phyloP scores from a whole-genome alignment of 2,113 vertebrate species.

The Neogobius melanostomus region DNA sequence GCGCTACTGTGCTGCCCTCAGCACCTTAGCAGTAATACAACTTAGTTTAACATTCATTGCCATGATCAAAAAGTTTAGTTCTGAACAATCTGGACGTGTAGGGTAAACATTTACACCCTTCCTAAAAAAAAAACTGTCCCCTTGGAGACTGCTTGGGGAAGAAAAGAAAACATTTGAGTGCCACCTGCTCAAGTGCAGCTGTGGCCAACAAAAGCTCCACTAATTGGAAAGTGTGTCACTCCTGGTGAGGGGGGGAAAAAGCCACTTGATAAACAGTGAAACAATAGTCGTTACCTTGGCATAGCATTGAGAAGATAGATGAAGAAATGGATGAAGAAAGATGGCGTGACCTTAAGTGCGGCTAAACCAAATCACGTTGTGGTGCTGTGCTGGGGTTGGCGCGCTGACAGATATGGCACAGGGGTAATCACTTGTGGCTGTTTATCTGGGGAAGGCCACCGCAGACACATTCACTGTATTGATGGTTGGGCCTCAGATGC shows the following conservation, averaged over 20 bases:
- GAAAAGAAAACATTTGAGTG: constrained; percentile 29
- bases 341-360: constrained; percentile 19
- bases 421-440: constrained; percentile 45
- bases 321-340: constrained; percentile 10
- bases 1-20: too few relatives aligned
- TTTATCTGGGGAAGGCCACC: constrained; percentile 43
- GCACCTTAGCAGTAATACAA: neutral
- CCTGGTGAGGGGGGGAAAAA: constrained; percentile 30
- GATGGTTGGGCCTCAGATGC: constrained; percentile 34
- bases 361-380: constrained; percentile 15
- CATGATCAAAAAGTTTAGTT: neutral
- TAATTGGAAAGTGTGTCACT: constrained; percentile 43
- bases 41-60: neutral
- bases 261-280: constrained; percentile 20
- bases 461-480: constrained; percentile 33
- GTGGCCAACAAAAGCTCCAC: constrained; percentile 28
- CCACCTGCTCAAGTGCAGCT: constrained; percentile 57
- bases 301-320: neutral
- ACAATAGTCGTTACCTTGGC: constrained; percentile 1
- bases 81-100: constrained; percentile 3
- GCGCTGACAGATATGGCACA: constrained; percentile 42
- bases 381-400: constrained; percentile 34
- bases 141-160: constrained; percentile 17
- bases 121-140: constrained; percentile 1
- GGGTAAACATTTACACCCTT: constrained; percentile 28